Evolutionary conservation across 2,797 vertebrate species (phyloP).

Genomic region (Tenualosa thibaudeaui): DNA sequence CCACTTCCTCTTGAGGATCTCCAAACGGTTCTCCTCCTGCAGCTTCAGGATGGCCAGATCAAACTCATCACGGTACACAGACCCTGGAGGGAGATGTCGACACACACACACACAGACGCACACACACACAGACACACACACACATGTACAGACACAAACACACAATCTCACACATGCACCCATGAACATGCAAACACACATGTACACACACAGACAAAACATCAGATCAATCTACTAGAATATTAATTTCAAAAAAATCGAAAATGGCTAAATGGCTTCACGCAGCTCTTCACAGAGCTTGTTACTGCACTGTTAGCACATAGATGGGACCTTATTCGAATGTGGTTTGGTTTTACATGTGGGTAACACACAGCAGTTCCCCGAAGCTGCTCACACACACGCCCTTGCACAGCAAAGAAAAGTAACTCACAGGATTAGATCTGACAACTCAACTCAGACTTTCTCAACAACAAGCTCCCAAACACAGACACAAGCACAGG

Average conservation of each 20-base stretch:
- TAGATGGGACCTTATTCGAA: no score
- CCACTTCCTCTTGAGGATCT: slow-evolving; percentile 97
- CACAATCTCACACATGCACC: background rate
- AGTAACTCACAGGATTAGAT: background rate
- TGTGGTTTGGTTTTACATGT: background rate
- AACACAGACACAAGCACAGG: no score
- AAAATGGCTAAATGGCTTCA: background rate
- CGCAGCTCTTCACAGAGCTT: no score
- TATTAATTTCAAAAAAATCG: no score
- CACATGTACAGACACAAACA: background rate
- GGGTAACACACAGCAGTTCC: background rate
- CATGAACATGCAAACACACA: background rate
- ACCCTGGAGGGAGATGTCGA: slow-evolving; percentile 38
- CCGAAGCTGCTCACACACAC: background rate
- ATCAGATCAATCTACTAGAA: background rate
- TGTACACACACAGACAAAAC: background rate
- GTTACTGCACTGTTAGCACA: background rate
- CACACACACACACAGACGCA: slow-evolving; percentile 8
- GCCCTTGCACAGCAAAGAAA: background rate
- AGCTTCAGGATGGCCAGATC: slow-evolving; percentile 92
- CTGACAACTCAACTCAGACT: background rate
- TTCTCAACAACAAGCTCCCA: no score
- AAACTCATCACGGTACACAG: slow-evolving; percentile 57
- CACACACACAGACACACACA: background rate
- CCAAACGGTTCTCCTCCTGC: slow-evolving; percentile 96